Evolutionary conservation across 2,888 invertebrate species (phyloP).

Genomic region (Dichetophora obliterata): DNA sequence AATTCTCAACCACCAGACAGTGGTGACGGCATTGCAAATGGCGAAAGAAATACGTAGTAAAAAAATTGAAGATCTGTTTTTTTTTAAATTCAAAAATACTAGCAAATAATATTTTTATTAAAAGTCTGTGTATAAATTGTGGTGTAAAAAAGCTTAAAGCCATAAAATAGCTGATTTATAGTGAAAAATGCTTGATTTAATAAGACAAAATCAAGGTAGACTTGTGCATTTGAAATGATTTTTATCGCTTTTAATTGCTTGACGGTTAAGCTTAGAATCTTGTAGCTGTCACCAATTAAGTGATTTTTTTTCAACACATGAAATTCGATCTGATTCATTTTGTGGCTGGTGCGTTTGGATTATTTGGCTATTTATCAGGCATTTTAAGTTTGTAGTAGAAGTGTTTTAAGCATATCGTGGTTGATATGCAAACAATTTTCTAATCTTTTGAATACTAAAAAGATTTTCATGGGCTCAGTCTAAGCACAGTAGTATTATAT

Average conservation of each 20-base stretch:
- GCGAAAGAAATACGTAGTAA: not conserved
- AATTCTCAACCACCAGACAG: not conserved
- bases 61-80: not conserved
- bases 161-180: not conserved
- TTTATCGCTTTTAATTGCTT: not conserved
- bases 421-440: too few relatives aligned
- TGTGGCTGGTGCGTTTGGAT: too few relatives aligned
- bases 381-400: too few relatives aligned
- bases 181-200: not conserved
- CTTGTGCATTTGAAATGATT: not conserved
- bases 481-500: too few relatives aligned
- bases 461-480: too few relatives aligned
- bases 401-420: too few relatives aligned
- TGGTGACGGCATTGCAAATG: not conserved
- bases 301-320: too few relatives aligned
- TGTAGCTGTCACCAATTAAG: constrained; percentile 11
- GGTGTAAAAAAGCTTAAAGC: not conserved
- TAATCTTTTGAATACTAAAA: too few relatives aligned
- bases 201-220: constrained; percentile 17
- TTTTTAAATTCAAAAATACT: not conserved
- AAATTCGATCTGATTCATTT: too few relatives aligned
- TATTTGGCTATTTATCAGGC: too few relatives aligned
- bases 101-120: not conserved
- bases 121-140: not conserved
- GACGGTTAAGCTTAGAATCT: not conserved